Evolutionary conservation across 1,140 invertebrate species (phyloP).

Genomic region (Dryas iulia): DNA sequence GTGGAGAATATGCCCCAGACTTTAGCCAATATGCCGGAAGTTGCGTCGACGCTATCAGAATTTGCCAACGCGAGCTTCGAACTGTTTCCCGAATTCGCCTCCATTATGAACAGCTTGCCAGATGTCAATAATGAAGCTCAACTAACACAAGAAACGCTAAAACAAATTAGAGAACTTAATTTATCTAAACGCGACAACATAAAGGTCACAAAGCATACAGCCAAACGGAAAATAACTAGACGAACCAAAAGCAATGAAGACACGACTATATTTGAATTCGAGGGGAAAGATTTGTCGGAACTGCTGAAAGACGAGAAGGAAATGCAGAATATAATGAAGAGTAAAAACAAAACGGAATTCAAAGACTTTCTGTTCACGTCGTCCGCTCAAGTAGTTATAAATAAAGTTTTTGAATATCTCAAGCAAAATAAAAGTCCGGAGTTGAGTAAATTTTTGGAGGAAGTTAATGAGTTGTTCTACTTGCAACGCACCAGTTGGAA

Average conservation of each 20-base stretch:
- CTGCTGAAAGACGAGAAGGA: slow-evolving; percentile 63
- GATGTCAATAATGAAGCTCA: slow-evolving; percentile 67
- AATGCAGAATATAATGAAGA: slow-evolving; percentile 54
- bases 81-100: slow-evolving; percentile 65
- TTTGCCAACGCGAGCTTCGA: slow-evolving; percentile 65
- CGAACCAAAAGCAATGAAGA: slow-evolving; percentile 52
- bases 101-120: slow-evolving; percentile 63
- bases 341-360: slow-evolving; percentile 56
- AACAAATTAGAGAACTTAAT: slow-evolving; percentile 70
- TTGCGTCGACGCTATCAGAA: slow-evolving; percentile 64
- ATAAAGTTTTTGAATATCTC: slow-evolving; percentile 67
- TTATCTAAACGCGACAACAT: slow-evolving; percentile 64
- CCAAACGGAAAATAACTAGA: slow-evolving; percentile 64
- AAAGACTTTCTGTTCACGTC: slow-evolving; percentile 66
- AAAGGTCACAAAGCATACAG: slow-evolving; percentile 70
- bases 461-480: slow-evolving; percentile 46
- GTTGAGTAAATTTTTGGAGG: slow-evolving; percentile 55
- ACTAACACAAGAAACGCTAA: slow-evolving; percentile 70
- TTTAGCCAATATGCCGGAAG: slow-evolving; percentile 72
- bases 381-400: slow-evolving; percentile 65
- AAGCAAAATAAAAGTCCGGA: slow-evolving; percentile 62
- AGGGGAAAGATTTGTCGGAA: slow-evolving; percentile 58
- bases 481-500: slow-evolving; percentile 52
- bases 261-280: slow-evolving; percentile 55
- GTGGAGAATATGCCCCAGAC: slow-evolving; percentile 73